Evolutionary conservation across 2,888 invertebrate species (phyloP).

Genomic region (Eupithecia dodoneata): DNA sequence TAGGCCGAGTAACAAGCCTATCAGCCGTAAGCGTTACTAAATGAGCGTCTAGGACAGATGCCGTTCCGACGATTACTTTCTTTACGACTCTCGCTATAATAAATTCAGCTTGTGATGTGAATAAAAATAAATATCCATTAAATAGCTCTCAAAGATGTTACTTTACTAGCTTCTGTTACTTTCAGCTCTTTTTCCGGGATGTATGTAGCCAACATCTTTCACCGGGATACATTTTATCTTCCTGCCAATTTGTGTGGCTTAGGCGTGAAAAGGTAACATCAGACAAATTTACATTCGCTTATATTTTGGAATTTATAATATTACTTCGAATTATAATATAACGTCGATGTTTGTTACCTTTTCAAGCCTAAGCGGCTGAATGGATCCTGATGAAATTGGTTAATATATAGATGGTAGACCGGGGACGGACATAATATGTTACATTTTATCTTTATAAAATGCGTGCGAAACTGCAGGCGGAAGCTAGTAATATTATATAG

Average conservation of each 20-base stretch:
- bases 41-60: not conserved
- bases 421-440: too few species aligned
- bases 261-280: not conserved
- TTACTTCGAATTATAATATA: too few species aligned
- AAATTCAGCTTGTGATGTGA: not conserved
- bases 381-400: too few species aligned
- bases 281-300: not conserved
- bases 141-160: not conserved
- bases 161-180: not conserved
- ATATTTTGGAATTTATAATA: too few species aligned
- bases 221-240: not conserved
- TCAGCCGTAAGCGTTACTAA: not conserved
- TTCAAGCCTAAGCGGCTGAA: not conserved
- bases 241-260: not conserved
- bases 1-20: not conserved
- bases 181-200: not conserved
- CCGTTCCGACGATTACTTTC: not conserved
- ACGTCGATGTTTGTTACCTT: not conserved
- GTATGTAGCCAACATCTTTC: not conserved
- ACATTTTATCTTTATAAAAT: too few species aligned
- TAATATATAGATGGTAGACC: too few species aligned
- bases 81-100: conserved; percentile 1
- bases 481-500: too few species aligned
- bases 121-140: conserved; percentile 1
- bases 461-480: too few species aligned